Base-by-base conservation (phyloP, 2,113 vertebrate species). In the Oncorhynchus gorbuscha region DNA sequence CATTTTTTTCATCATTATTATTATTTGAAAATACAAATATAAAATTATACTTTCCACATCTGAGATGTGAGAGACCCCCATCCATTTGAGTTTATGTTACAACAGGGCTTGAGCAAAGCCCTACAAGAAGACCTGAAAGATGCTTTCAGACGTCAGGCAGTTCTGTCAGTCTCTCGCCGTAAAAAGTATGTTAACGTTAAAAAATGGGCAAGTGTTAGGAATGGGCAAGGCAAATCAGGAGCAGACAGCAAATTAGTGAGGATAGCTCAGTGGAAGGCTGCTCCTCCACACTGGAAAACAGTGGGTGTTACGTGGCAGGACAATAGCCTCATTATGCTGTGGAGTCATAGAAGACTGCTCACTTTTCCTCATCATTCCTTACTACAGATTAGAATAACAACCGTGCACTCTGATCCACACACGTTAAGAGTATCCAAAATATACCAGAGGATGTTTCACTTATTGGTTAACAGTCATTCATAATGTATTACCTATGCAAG, bases 1-100 rank as follows among this genome's bases (percentile, higher is more conserved):
- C 96, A 95, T 95, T 96, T 97, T 96, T 90, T 81, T 83, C 86
- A 86, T 91, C 87, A 89, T 89, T 90, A 95, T 97, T 97, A 97
- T 96, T 96, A 96, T 97, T 97, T 97, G 96, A 97, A 98, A 98
- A 97, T 97, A 99, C 97, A 98, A 98, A 99, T 99, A 99, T 99
- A 97, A 97, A 98, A 97, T 97, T 98, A 97, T 97, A 97, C 95
- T 98, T 97, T 98, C 96, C 96, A 97, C 96, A 97, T 97, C 95
- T 97, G 96, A 95, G 96, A 97, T 97, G 95, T 97, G 96, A 99
- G 96, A 97, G 95, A 96, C 95, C 95, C 95, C 96, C 95, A 95
- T 96, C 95, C 96, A 97, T 94, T 95, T 94, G 81, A 85, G 81
- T 83, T 73, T 91, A 95, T 95, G 96, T 96, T 97, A 97, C 95